These are phyloP conservation scores for Aethina tumida DNA, from an alignment of 1,140 invertebrate genomes.

Conservation along the genomic window DNA sequence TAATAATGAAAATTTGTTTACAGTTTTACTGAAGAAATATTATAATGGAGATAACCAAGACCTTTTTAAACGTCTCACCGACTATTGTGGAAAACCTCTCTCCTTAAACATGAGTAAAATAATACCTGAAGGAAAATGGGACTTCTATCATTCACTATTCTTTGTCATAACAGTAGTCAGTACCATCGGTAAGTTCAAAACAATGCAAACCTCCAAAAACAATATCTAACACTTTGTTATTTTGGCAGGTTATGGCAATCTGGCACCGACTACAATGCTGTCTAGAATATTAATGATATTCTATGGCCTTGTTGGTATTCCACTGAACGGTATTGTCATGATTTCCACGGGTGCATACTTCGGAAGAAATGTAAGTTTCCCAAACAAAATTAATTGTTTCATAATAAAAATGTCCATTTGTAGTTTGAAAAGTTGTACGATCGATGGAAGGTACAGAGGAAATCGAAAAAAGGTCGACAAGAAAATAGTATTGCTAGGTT, in stretches of 20 bases:
- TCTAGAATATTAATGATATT: slow-evolving; percentile 84
- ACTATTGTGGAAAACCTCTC: slow-evolving; percentile 61
- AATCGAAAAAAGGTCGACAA: slow-evolving; percentile 38
- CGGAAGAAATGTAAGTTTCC: slow-evolving; percentile 50
- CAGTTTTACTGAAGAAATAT: slow-evolving; percentile 34
- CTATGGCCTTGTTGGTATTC: slow-evolving; percentile 90
- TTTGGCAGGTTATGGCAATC: slow-evolving; percentile 80
- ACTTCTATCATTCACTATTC: slow-evolving; percentile 89
- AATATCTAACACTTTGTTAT: slow-evolving; percentile 13
- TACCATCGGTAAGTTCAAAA: slow-evolving; percentile 67
- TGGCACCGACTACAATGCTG: slow-evolving; percentile 72
- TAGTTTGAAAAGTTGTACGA: slow-evolving; percentile 62
- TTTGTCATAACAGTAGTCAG: slow-evolving; percentile 91
- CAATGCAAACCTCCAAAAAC: neutral
- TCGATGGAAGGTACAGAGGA: slow-evolving; percentile 64
- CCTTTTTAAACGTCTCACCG: slow-evolving; percentile 49
- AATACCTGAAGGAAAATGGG: slow-evolving; percentile 70
- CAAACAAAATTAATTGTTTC: neutral
- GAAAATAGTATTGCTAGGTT: slow-evolving; percentile 49
- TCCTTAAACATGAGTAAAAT: slow-evolving; percentile 48
- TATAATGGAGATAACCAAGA: slow-evolving; percentile 43
- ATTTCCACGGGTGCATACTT: slow-evolving; percentile 73
- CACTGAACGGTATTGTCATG: slow-evolving; percentile 81
- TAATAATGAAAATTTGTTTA: slow-evolving; percentile 6
- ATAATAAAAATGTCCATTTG: slow-evolving; percentile 22